A percentile compares a stretch with the other conserved stretches of the same genome.
These are phyloP conservation scores for Scalopus aquaticus DNA, from an alignment of 2,113 vertebrate species.

Conservation along the genomic window DNA sequence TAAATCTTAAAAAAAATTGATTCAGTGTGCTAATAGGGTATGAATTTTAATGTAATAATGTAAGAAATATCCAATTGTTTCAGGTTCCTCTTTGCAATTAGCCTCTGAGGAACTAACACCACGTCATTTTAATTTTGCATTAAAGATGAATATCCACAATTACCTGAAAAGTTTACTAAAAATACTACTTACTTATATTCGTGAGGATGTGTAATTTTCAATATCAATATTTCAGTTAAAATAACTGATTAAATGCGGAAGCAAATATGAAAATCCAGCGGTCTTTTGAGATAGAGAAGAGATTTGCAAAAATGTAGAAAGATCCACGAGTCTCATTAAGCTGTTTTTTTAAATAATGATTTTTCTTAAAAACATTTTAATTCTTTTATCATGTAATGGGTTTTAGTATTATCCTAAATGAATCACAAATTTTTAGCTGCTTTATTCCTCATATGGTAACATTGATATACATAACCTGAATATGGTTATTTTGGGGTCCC, in stretches of 20 bases:
- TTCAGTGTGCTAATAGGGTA: too few species aligned
- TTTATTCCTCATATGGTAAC: not conserved
- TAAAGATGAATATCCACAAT: too few species aligned
- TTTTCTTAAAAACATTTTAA: not conserved
- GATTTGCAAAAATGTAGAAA: too few species aligned
- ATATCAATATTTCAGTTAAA: too few species aligned
- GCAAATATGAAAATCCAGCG: too few species aligned
- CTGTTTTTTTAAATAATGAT: not conserved
- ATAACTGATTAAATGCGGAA: not conserved
- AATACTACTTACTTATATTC: not conserved
- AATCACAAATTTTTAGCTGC: not conserved
- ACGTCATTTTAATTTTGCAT: not conserved
- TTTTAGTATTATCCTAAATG: not conserved
- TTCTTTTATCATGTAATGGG: not conserved
- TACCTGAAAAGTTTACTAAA: not conserved
- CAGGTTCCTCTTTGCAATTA: not conserved
- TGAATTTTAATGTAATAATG: too few species aligned
- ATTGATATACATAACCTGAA: not conserved
- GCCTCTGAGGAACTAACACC: not conserved
- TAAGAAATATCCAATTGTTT: not conserved
- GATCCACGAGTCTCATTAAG: not conserved
- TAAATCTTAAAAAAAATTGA: too few species aligned
- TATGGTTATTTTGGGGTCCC: not conserved
- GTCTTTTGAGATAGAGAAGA: not conserved
- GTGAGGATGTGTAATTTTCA: not conserved